phyloP scores from a whole-genome alignment of 2,888 invertebrate species.

The Nipponacmea schrenckii region DNA sequence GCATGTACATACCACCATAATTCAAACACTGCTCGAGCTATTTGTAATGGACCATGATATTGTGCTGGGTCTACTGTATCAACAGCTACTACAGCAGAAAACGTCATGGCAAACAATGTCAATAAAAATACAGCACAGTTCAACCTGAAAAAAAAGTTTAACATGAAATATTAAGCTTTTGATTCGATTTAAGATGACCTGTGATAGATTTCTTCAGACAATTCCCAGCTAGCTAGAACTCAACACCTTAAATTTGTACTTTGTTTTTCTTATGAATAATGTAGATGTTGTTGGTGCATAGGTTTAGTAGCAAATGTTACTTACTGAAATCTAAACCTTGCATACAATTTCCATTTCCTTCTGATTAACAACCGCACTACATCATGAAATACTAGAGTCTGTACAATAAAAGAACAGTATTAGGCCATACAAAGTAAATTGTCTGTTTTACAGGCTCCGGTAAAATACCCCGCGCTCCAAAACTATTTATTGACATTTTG shows the following conservation, averaged over 20 bases:
- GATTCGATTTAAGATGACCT: no score
- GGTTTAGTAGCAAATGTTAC: conserved; percentile 16
- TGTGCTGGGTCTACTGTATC: conserved; percentile 39
- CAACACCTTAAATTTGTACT: no score
- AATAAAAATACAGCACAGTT: conserved; percentile 45
- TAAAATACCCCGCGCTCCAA: no score
- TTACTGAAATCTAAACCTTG: conserved; percentile 52
- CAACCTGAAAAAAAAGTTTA: conserved; percentile 31
- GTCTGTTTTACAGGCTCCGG: no score
- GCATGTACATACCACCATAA: conserved; percentile 38
- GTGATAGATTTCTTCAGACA: no score
- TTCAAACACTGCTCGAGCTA: conserved; percentile 51
- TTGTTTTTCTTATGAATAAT: no score
- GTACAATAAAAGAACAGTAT: conserved; percentile 11
- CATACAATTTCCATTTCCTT: conserved; percentile 56
- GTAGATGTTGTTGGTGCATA: no score
- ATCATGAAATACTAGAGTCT: conserved; percentile 54
- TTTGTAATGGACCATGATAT: conserved; percentile 45
- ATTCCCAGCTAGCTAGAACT: no score
- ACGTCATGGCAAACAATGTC: conserved; percentile 47
- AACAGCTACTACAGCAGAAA: conserved; percentile 45
- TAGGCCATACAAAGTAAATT: no score
- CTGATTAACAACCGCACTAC: conserved; percentile 51
- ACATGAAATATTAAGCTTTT: not conserved
- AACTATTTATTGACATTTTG: no score